Conservation (phyloP, 2,888 invertebrate genomes). For the Hyposoter dolosus region DNA sequence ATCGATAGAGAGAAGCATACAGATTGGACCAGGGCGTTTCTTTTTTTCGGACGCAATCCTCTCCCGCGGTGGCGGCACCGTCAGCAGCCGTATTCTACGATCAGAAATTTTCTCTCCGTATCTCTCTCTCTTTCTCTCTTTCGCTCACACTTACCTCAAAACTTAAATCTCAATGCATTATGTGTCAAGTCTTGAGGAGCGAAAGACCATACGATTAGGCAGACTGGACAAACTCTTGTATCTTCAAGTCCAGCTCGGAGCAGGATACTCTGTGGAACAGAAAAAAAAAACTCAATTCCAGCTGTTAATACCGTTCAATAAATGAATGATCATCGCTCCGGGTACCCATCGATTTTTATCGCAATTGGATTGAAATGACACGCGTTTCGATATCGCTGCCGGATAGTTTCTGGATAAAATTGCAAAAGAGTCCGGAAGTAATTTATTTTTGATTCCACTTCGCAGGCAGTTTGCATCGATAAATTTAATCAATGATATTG, state of each 20-base stretch:
- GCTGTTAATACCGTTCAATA: not conserved
- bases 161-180: conserved; percentile 30
- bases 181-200: conserved; percentile 13
- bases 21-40: conserved; percentile 83
- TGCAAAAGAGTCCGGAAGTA: too few species aligned
- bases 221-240: not conserved
- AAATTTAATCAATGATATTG: too few species aligned
- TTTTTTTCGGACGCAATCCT: conserved; percentile 79
- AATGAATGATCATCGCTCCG: not conserved
- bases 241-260: not conserved
- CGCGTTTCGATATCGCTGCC: too few species aligned
- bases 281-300: not conserved
- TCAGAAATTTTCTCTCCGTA: conserved; percentile 64
- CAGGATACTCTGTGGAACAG: not conserved
- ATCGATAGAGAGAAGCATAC: conserved; percentile 83
- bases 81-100: conserved; percentile 54
- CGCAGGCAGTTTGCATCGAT: too few species aligned
- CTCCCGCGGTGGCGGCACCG: conserved; percentile 83
- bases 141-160: conserved; percentile 60
- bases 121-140: not conserved
- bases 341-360: not conserved
- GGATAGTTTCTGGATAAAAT: too few species aligned
- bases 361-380: not conserved
- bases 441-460: too few species aligned
- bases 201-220: not conserved